Percentiles rank a stretch among this genome's conserved stretches.
Evolutionary conservation across 2,797 vertebrate genomes (phyloP).

Genomic region (Luscinia megarhynchos): DNA sequence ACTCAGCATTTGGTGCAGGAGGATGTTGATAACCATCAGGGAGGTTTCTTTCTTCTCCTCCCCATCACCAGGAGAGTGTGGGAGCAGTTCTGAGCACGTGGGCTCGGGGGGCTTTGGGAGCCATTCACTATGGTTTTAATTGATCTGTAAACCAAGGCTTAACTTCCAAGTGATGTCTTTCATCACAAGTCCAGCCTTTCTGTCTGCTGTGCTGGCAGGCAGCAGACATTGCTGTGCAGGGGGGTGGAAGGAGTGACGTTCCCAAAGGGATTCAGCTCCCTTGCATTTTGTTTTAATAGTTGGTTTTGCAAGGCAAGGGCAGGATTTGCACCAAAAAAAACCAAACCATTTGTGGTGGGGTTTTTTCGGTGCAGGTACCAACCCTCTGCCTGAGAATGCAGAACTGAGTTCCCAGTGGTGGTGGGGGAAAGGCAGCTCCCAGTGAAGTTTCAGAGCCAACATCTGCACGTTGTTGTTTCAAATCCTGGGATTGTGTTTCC

Average conservation of each 20-base stretch:
- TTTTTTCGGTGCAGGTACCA: neutral
- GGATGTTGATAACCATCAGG: neutral
- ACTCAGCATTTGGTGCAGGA: neutral
- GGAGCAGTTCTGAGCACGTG: neutral
- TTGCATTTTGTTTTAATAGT: neutral
- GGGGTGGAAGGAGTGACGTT: accelerated
- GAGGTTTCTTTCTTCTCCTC: neutral
- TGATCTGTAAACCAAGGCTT: slow-evolving; percentile 27
- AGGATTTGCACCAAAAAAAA: neutral
- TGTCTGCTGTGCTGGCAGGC: neutral
- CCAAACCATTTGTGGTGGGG: accelerated
- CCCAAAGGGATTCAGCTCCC: neutral
- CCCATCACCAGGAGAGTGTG: neutral
- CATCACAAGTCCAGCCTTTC: neutral
- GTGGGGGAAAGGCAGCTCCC: neutral
- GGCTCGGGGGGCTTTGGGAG: neutral
- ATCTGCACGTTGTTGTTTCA: neutral
- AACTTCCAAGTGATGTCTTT: neutral
- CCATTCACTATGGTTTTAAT: neutral
- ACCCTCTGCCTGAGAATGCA: neutral
- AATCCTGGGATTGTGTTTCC: neutral
- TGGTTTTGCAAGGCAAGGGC: neutral
- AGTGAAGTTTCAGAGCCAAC: neutral
- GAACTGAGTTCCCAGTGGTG: accelerated
- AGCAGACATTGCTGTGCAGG: neutral